Evolutionary conservation across 2,797 vertebrate species (phyloP).

Genomic region (Molossus molossus): DNA sequence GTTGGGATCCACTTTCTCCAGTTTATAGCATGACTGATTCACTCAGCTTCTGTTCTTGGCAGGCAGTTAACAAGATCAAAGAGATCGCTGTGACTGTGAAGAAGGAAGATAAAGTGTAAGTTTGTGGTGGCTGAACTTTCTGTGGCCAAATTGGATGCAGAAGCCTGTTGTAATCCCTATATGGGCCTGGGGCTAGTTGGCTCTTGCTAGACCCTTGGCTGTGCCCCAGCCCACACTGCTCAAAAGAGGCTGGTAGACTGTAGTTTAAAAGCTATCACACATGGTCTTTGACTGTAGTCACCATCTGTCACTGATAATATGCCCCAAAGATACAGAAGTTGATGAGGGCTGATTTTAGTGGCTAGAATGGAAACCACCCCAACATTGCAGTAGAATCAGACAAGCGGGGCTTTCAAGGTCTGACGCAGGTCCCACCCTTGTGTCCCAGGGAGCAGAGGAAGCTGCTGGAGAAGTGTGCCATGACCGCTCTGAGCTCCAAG

Average conservation of each 20-base stretch:
- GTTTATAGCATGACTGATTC: constrained; percentile 2
- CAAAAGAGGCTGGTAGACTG: neutral
- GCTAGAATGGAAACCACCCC: neutral
- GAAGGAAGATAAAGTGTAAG: constrained; percentile 96
- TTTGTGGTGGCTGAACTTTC: constrained; percentile 55
- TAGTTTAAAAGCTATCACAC: constrained; percentile 44
- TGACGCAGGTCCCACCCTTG: neutral
- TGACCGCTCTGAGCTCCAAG: constrained; percentile 98
- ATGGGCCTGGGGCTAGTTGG: neutral
- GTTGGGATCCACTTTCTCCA: neutral
- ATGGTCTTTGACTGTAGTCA: neutral
- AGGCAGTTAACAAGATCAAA: constrained; percentile 96
- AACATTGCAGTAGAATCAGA: neutral
- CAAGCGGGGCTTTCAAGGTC: neutral
- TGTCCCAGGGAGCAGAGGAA: constrained; percentile 93
- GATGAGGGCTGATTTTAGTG: neutral
- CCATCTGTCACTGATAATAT: constrained; percentile 45
- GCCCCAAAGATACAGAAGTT: neutral
- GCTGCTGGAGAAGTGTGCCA: constrained; percentile 96
- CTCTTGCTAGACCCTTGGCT: neutral
- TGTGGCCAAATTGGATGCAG: neutral
- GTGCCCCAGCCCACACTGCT: neutral
- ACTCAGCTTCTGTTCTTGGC: constrained; percentile 82
- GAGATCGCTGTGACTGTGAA: constrained; percentile 96
- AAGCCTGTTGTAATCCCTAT: neutral